These are phyloP conservation scores for Lagenorhynchus albirostris DNA, from an alignment of 2,113 vertebrate species.

Conservation along the genomic window DNA sequence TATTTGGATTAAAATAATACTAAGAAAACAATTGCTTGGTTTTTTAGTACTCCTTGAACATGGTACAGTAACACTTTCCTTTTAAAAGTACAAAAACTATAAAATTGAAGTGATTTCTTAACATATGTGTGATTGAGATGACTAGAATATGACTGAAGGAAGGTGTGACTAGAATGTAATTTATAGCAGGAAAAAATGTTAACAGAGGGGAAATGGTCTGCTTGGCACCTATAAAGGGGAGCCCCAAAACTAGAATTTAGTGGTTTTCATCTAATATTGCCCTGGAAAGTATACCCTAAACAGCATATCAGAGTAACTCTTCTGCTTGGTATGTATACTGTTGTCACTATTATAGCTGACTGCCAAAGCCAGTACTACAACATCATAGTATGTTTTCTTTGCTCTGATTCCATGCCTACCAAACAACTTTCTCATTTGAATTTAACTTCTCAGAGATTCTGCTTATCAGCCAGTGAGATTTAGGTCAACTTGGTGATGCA, in stretches of 20 bases:
- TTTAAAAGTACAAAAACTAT: conserved; percentile 28
- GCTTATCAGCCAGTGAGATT: background rate
- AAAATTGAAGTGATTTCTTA: conserved; percentile 32
- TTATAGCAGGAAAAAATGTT: background rate
- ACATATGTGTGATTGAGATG: background rate
- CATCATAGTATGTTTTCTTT: background rate
- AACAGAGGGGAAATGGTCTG: background rate
- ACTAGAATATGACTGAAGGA: background rate
- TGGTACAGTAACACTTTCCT: background rate
- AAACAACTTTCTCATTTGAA: background rate
- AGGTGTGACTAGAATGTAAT: background rate
- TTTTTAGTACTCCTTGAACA: conserved; percentile 12
- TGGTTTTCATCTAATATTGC: background rate
- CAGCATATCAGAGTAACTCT: background rate
- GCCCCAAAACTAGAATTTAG: background rate
- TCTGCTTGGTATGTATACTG: background rate
- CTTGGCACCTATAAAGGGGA: background rate
- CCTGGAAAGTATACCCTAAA: background rate
- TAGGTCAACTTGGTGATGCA: background rate
- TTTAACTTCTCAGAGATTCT: background rate
- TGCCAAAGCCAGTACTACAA: background rate
- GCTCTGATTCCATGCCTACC: background rate
- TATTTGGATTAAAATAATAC: conserved; percentile 39
- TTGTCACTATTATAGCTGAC: background rate
- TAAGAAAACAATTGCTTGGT: background rate